phyloP scores from a whole-genome alignment of 2,888 invertebrate species.

The Synanthedon formicaeformis region DNA sequence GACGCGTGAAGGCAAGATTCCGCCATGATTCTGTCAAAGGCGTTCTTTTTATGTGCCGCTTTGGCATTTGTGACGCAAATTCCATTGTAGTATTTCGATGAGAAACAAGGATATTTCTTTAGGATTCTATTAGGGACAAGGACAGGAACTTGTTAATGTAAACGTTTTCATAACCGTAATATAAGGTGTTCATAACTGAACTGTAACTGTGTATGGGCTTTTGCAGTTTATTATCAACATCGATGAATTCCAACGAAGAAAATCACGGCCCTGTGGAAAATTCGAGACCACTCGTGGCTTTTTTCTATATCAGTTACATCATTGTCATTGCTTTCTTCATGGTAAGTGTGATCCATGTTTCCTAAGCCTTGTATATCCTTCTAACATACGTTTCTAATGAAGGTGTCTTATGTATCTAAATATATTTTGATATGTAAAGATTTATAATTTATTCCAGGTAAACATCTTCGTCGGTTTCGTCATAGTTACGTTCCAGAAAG shows the following conservation, averaged over 20 bases:
- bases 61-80: too few relatives aligned
- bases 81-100: too few relatives aligned
- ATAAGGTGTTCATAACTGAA: not conserved
- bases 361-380: too few relatives aligned
- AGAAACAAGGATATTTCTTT: too few relatives aligned
- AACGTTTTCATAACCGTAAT: not conserved
- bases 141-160: not conserved
- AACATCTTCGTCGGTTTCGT: constrained; percentile 99
- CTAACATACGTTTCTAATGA: not conserved
- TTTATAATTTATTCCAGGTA: constrained; percentile 58
- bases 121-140: too few relatives aligned
- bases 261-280: constrained; percentile 95
- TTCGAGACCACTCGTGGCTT: constrained; percentile 94
- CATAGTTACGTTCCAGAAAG: constrained; percentile 99
- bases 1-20: too few relatives aligned
- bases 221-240: constrained; percentile 89
- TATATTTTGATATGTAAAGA: not conserved
- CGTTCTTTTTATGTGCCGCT: too few relatives aligned
- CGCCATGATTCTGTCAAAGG: too few relatives aligned
- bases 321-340: constrained; percentile 99
- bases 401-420: not conserved
- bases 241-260: constrained; percentile 97
- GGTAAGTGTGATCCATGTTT: constrained; percentile 51
- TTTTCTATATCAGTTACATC: constrained; percentile 98
- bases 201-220: not conserved